Conservation (phyloP, 1,140 invertebrate genomes). For the Magallana angulata region DNA sequence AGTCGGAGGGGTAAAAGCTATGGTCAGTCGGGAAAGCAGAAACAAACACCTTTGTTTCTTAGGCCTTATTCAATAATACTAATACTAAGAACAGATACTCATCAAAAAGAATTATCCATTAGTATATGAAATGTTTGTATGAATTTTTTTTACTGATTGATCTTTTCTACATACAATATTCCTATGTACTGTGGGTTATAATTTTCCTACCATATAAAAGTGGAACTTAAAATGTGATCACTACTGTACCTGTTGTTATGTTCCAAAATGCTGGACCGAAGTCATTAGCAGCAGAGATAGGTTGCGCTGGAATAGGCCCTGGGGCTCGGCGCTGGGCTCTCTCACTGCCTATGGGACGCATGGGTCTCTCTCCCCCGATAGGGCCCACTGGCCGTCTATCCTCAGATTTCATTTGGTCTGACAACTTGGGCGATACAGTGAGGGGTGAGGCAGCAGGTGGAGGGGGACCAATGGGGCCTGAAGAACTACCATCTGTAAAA, state of each 20-base stretch:
- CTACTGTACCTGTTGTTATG: slow-evolving; percentile 58
- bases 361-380: slow-evolving; percentile 64
- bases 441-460: slow-evolving; percentile 64
- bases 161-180: no score
- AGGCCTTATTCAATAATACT: no score
- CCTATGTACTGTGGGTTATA: neutral
- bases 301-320: slow-evolving; percentile 37
- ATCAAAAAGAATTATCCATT: no score
- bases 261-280: slow-evolving; percentile 64
- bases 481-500: slow-evolving; percentile 59
- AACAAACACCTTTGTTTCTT: no score
- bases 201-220: neutral
- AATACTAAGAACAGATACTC: no score
- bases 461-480: slow-evolving; percentile 63
- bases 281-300: slow-evolving; percentile 44
- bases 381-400: slow-evolving; percentile 66
- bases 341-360: slow-evolving; percentile 61
- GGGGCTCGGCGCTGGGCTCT: slow-evolving; percentile 66
- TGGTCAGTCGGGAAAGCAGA: no score
- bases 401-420: slow-evolving; percentile 57
- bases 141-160: no score
- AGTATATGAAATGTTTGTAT: no score
- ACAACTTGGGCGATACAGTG: slow-evolving; percentile 63
- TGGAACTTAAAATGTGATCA: neutral
- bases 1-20: no score